Conservation (phyloP, 2,113 vertebrate genomes). For the Pachypanchax playfairii region DNA sequence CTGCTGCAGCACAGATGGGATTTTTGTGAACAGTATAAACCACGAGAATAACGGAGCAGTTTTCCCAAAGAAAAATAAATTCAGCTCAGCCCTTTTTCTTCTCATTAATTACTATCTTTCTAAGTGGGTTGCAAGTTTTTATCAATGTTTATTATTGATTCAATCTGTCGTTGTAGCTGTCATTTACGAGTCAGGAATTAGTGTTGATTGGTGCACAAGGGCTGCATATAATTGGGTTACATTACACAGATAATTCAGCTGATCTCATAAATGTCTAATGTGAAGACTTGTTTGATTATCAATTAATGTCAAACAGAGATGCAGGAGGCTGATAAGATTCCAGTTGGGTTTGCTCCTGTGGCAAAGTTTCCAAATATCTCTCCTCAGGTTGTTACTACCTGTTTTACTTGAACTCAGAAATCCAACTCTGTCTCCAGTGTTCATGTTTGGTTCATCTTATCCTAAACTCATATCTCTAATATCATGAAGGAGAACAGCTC, state of each 20-base stretch:
- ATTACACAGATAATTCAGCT: conserved; percentile 76
- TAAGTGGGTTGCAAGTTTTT: conserved; percentile 50
- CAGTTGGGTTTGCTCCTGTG: conserved; percentile 27
- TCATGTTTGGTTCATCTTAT: background rate
- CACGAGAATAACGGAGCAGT: conserved; percentile 1
- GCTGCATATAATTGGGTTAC: conserved; percentile 76
- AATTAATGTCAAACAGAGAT: conserved; percentile 73
- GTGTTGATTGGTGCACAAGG: conserved; percentile 72
- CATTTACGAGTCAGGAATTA: conserved; percentile 67
- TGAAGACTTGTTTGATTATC: conserved; percentile 75
- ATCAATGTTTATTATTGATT: conserved; percentile 73
- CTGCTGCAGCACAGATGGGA: conserved; percentile 8
- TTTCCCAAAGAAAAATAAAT: conserved; percentile 33
- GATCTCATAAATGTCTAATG: conserved; percentile 77
- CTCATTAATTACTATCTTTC: conserved; percentile 57
- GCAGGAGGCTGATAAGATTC: conserved; percentile 52
- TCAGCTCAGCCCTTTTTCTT: conserved; percentile 29
- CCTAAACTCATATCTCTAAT: background rate
- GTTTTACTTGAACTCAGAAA: background rate
- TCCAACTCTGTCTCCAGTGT: background rate
- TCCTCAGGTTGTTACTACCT: background rate
- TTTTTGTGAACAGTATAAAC: conserved; percentile 5
- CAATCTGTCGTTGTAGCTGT: conserved; percentile 58
- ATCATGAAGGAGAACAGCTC: background rate
- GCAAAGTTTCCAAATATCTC: conserved; percentile 8